phyloP scores from a whole-genome alignment of 2,113 vertebrate species.

The Atrichornis clamosus region DNA sequence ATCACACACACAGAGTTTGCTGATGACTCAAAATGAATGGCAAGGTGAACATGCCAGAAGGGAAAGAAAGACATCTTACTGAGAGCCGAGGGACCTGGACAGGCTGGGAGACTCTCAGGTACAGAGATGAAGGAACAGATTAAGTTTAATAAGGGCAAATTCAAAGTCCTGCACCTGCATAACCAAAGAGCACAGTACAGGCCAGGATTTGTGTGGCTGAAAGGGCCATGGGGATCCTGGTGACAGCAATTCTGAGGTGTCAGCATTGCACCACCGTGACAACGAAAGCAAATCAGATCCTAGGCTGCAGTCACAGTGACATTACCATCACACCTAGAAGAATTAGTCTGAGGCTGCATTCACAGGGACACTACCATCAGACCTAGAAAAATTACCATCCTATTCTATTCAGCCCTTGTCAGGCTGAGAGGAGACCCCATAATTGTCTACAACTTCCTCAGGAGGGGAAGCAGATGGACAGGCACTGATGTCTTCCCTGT shows the following conservation, averaged over 20 bases:
- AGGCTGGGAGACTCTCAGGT: not conserved
- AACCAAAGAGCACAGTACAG: not conserved
- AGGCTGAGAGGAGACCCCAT: not conserved
- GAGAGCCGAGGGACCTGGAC: not conserved
- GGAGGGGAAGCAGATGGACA: not conserved
- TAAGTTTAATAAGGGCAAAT: not conserved
- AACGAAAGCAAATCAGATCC: not conserved
- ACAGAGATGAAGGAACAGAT: not conserved
- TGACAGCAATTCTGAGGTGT: not conserved
- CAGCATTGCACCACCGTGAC: fast-evolving
- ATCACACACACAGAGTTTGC: not conserved
- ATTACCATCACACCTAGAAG: not conserved
- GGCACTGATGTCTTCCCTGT: not conserved
- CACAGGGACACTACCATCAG: not conserved
- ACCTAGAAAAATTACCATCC: not conserved
- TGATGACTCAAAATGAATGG: not conserved
- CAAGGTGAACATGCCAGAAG: fast-evolving
- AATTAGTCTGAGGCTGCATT: not conserved
- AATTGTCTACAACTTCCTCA: not conserved
- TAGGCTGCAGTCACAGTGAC: not conserved
- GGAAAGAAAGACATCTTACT: not conserved
- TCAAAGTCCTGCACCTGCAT: not conserved
- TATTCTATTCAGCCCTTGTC: not conserved
- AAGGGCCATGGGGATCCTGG: no score
- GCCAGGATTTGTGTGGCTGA: not conserved